A percentile compares a stretch with the other conserved stretches of the same genome.
phyloP scores from a whole-genome alignment of 2,113 vertebrate species.

The Gnathonemus longibarbis region DNA sequence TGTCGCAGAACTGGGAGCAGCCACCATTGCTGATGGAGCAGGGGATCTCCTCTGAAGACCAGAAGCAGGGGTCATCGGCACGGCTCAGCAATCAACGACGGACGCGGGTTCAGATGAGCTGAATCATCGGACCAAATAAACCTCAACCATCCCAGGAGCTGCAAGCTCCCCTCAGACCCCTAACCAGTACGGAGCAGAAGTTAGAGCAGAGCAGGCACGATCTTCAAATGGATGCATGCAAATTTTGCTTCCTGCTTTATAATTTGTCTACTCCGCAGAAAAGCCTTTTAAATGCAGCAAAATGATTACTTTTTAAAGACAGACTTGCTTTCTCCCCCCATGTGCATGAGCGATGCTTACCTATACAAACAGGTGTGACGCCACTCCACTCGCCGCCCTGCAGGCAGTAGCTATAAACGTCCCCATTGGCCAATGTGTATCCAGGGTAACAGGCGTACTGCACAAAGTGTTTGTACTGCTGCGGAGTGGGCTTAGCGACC shows the following conservation, averaged over 20 bases:
- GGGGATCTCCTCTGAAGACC: constrained; percentile 39
- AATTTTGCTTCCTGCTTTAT: neutral
- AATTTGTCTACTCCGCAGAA: neutral
- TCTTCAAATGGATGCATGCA: neutral
- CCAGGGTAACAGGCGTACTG: constrained; percentile 57
- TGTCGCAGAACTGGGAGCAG: constrained; percentile 50
- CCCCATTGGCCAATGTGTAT: constrained; percentile 52
- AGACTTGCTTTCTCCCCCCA: neutral
- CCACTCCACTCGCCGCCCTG: constrained; percentile 54
- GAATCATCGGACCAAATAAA: neutral
- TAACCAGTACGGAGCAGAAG: neutral
- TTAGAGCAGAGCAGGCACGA: neutral
- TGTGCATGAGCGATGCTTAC: constrained; percentile 26
- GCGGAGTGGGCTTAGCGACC: constrained; percentile 36
- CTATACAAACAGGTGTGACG: constrained; percentile 51
- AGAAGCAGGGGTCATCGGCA: neutral
- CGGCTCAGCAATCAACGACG: neutral
- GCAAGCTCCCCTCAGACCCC: neutral
- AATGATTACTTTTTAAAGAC: neutral
- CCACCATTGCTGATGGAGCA: constrained; percentile 50
- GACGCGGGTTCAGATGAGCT: neutral
- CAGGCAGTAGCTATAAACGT: constrained; percentile 53
- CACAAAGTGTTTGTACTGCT: constrained; percentile 50
- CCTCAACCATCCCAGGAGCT: neutral
- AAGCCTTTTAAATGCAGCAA: neutral